phyloP scores from a whole-genome alignment of 92 coral and sea anemone species.

The Phenganax subtilis region DNA sequence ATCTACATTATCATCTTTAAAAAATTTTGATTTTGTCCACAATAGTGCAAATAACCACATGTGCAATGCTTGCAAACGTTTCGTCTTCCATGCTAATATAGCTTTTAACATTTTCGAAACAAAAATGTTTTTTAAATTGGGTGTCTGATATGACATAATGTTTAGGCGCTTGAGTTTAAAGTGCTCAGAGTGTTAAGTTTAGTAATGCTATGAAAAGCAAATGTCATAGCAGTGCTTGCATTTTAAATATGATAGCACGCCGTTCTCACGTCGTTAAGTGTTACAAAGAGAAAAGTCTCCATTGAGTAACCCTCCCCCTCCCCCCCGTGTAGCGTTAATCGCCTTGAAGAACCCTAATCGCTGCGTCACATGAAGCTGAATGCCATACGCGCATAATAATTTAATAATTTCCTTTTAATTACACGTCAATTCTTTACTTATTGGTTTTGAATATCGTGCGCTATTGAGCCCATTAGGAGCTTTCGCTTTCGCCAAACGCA shows the following conservation, averaged over 20 bases:
- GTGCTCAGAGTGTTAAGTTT: too few relatives aligned
- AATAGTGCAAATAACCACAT: too few relatives aligned
- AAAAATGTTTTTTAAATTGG: too few relatives aligned
- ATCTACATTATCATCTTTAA: too few relatives aligned
- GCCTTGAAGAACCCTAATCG: neutral
- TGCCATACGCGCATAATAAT: slow-evolving; percentile 9
- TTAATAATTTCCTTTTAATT: slow-evolving; percentile 19
- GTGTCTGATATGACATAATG: too few relatives aligned
- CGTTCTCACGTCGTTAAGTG: too few relatives aligned
- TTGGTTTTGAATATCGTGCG: slow-evolving; percentile 14
- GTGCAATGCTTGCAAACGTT: too few relatives aligned
- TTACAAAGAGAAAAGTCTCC: neutral
- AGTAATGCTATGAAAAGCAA: neutral
- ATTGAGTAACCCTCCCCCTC: neutral
- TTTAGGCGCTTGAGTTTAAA: too few relatives aligned
- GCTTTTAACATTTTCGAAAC: too few relatives aligned
- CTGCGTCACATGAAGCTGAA: slow-evolving; percentile 1
- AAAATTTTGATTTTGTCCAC: too few relatives aligned
- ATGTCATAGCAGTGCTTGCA: neutral
- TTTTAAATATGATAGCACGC: neutral
- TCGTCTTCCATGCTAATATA: too few relatives aligned
- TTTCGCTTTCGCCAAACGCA: neutral
- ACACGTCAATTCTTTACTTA: slow-evolving; percentile 6
- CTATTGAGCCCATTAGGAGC: slow-evolving; percentile 11
- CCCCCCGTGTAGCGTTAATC: neutral